phyloP scores from a whole-genome alignment of 2,113 vertebrate genomes.

The Axis porcinus region DNA sequence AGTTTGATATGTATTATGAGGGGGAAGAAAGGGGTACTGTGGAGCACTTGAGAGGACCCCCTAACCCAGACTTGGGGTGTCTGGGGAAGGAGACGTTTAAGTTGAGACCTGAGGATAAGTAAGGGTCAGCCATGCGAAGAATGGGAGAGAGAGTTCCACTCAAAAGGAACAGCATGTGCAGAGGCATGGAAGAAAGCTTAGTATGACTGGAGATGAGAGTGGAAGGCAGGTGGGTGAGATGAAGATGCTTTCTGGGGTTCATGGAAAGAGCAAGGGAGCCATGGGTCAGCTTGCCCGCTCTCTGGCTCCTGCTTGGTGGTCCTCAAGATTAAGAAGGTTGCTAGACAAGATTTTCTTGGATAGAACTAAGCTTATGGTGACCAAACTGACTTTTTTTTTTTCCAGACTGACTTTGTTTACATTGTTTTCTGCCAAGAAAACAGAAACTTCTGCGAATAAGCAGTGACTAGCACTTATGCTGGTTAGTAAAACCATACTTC shows the following conservation, averaged over 20 bases:
- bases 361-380: conserved; percentile 37
- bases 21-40: background rate
- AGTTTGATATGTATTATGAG: background rate
- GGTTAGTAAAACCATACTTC: conserved; percentile 1
- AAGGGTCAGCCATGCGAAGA: background rate
- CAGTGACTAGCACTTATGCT: background rate
- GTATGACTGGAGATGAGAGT: background rate
- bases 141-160: background rate
- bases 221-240: background rate
- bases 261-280: background rate
- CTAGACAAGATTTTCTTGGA: conserved; percentile 35
- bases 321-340: background rate
- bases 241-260: background rate
- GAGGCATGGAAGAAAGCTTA: background rate
- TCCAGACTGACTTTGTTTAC: conserved; percentile 24
- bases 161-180: background rate
- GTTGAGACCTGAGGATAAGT: background rate
- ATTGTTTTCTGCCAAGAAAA: conserved; percentile 23
- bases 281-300: background rate
- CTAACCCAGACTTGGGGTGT: background rate
- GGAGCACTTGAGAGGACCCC: background rate
- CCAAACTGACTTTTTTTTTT: conserved; percentile 4
- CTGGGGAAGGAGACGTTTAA: background rate
- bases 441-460: conserved; percentile 10
- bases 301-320: background rate